Evolutionary conservation across 2,888 invertebrate genomes (phyloP), one percentile per base, ranked within the genome.

Genomic region (Odontocolon sp.): DNA sequence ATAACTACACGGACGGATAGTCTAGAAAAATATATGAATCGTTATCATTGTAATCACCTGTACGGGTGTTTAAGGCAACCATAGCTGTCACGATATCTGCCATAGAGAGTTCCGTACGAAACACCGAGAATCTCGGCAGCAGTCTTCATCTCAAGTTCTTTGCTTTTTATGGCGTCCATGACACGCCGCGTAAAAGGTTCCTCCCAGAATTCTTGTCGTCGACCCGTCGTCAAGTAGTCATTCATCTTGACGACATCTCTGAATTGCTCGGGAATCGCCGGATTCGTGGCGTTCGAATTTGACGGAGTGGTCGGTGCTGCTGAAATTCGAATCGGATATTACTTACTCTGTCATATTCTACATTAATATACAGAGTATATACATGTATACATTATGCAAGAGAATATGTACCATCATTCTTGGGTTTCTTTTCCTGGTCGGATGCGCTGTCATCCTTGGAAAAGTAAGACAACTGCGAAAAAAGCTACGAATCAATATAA

Each of bases 141-240:
- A 82, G 96, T 96, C 91, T 97, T 97, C 97, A 97, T 97, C 91
- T 97, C 97, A 87, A 97, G 90, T 92, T 96, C 96, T 91, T 97
- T 97, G 79, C 96, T 95, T 85, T 97, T 95, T 26, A 97, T 97
- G 14, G 96, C 96, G 88, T 97, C 97, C 95, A 97, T 96, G 42
- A 97, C 94, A 87, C 96, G 92, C 89, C 96, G 95, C 28, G 97
- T 97, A 86, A 96, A 97, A 50, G 96, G 95, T 89, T 97, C 97
- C 88, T 97, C 97, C 97, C 97, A 97, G 91, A 97, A 97, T 91
- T 97, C 97, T 74, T 97, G 97, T 61, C 97, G 91, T 31, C 97
- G 91, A 1, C 97, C 97, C 84, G 96, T 96, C 84, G 95, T 95
- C 77, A 97, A 91, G 87, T 97, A 97, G 86, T 96, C 96, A 88